Base-by-base conservation (phyloP, 2,113 vertebrate genomes). In the Odobenus rosmarus region DNA sequence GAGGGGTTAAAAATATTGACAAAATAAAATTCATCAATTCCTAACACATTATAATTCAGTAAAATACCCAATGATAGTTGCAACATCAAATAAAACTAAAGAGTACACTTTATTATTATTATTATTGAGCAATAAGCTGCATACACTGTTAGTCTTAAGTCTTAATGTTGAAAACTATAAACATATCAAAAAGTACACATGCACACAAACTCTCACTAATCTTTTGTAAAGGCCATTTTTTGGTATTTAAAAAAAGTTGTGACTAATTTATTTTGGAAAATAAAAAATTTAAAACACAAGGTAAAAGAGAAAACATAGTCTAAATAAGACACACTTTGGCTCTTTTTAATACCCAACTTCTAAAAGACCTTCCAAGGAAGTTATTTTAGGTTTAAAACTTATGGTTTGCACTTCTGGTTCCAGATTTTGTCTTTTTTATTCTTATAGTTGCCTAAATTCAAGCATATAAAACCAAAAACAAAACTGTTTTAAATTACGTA, bases 261-360 rank as follows among this genome's bases (percentile, higher is more conserved):
- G 98, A 98, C 90, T 96, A 86, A 96, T 80, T 98, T 97, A 97
- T 97, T 95, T 97, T 93, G 11, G 69, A 80, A 93, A 89, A 67
- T 82, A 93, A 95, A 96, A 67, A 39, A 82, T 64, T 36, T 83
- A 42, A 94, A 97, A 72, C 46, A 31, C 39, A 94, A 74, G 15
- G 88, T 97, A 90, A 96, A 93, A 67, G 57, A 82, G 36, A 79
- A 90, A 93, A 77, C 39, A 88, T 31, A 71, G 51, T 42, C 76
- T 80, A 90, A 94, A 36, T 39, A 88, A 42, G 62, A 85, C 7
- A 90, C 13, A 46, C 59, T 92, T 36, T 39, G 4, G 33, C 18
- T 59, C 46, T 92, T 90, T 74, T 62, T 71, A 88, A 82, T 64
- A 92, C 3, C 31, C 24, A 92, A 42, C 36, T 95, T 88, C 51